Percentiles rank a stretch among this genome's conserved stretches.
Conservation (phyloP, 2,797 vertebrate species). For the Phyllotis vaccarum region DNA sequence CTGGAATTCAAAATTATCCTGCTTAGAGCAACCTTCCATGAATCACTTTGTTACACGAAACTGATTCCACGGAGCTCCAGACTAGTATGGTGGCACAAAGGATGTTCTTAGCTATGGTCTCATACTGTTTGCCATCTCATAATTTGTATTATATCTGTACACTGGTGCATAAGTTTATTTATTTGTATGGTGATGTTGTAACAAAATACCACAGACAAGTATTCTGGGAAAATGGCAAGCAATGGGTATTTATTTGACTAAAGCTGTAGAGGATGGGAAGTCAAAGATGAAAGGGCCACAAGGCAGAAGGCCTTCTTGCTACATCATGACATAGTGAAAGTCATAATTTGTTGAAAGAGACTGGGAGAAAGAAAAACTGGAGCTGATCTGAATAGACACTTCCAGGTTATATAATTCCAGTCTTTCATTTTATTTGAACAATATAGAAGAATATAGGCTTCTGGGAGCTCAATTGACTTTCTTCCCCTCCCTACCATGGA, state of each 20-base stretch:
- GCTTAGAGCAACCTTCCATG: not conserved
- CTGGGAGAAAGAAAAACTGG: not conserved
- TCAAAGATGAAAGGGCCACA: not conserved
- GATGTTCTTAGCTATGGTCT: not conserved
- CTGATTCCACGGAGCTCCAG: not conserved
- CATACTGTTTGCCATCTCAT: not conserved
- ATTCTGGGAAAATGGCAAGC: not conserved
- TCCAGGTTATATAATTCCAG: not conserved
- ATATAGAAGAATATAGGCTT: conserved; percentile 9
- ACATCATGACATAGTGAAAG: not conserved
- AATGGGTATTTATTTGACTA: not conserved
- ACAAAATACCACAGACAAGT: not conserved
- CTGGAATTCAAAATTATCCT: conserved; percentile 54
- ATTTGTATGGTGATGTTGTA: not conserved
- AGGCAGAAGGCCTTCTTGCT: not conserved
- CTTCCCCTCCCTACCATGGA: not conserved
- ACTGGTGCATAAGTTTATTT: not conserved
- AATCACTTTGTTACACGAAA: conserved; percentile 35
- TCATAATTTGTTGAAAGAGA: not conserved
- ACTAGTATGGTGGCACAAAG: not conserved
- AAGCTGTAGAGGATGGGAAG: not conserved
- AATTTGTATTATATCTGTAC: conserved; percentile 5
- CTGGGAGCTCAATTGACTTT: conserved; percentile 10
- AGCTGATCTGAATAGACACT: conserved; percentile 2
- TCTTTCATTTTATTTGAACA: conserved; percentile 62